Evolutionary conservation across 2,113 vertebrate genomes (phyloP), one percentile per base, ranked within the genome.

Genomic region (Lagenorhynchus albirostris): DNA sequence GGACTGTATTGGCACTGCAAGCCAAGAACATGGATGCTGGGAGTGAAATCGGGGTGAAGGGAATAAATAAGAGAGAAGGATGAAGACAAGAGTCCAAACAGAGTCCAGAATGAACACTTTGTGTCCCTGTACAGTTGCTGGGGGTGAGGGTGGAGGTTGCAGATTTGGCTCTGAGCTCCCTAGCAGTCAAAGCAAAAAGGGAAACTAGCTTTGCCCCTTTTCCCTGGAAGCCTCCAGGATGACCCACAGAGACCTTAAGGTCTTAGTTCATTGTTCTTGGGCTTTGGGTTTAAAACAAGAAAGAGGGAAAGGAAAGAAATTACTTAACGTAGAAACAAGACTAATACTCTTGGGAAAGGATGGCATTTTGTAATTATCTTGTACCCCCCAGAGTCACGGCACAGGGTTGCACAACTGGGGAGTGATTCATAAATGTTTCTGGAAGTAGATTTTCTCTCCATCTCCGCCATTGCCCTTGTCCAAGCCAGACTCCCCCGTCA

Each of bases 21-120:
- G 1, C 8, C n/a, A 25, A 23, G 29, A 68, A 6, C 41, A 1
- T 1, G 44, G 53, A n/a, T 5, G 2, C 41, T 25, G 0, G 5
- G 29, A 12, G 47, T 23, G n/a, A 62, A 4, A 5, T 1, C 1
- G 2, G 23, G 26, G 33, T 1, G 0, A 20, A 44, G 6, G 13
- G 38, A 12, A 2, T 33, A 63, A 63, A 36, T 50, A 79, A 83
- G 74, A 62, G 50, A 65, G 38, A 65, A 21, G 1, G 12, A 38
- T 0, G 36, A n/a, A 7, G 41, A 29, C n/a, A 44, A 36, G 94
- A 44, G 18, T 63, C 29, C 63, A 2, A 23, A 26, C 0, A 23
- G 58, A 68, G 31, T 8, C 63, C 47, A 12, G 9, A 20, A 15
- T 1, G 44, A 3, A 21, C 6, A 9, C 18, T 10, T 0, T 0